Conservation (phyloP, 2,888 invertebrate genomes). For the Epinotia nisella region DNA sequence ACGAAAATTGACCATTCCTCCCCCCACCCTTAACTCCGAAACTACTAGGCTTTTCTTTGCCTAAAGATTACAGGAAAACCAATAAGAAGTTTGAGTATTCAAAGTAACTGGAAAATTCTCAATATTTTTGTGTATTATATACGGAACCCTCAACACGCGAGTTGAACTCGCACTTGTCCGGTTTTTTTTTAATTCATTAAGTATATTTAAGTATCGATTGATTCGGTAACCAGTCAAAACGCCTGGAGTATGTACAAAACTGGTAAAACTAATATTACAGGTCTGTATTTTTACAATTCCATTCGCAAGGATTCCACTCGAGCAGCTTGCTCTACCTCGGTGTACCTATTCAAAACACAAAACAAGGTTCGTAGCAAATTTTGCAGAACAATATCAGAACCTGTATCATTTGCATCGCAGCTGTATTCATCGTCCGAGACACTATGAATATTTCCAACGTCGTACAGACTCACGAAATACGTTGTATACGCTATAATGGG, state of each 20-base stretch:
- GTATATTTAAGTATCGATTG: not conserved
- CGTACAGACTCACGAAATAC: constrained; percentile 48
- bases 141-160: no score
- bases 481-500: constrained; percentile 39
- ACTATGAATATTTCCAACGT: constrained; percentile 54
- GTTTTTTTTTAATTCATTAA: no score
- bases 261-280: not conserved
- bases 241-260: not conserved
- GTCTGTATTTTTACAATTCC: constrained; percentile 2
- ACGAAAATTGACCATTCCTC: no score
- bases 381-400: constrained; percentile 61
- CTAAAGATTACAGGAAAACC: no score
- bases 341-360: constrained; percentile 40
- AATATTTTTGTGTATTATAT: no score
- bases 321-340: constrained; percentile 12
- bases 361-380: constrained; percentile 48
- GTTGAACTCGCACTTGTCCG: no score
- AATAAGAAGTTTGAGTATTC: no score
- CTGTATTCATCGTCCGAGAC: constrained; percentile 57
- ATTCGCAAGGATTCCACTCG: constrained; percentile 13
- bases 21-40: no score
- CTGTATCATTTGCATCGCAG: constrained; percentile 67
- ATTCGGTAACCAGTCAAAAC: not conserved
- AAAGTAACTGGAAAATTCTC: no score
- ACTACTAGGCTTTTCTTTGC: no score